Conservation (phyloP, 2,113 vertebrate species). For the Melozone crissalis region DNA sequence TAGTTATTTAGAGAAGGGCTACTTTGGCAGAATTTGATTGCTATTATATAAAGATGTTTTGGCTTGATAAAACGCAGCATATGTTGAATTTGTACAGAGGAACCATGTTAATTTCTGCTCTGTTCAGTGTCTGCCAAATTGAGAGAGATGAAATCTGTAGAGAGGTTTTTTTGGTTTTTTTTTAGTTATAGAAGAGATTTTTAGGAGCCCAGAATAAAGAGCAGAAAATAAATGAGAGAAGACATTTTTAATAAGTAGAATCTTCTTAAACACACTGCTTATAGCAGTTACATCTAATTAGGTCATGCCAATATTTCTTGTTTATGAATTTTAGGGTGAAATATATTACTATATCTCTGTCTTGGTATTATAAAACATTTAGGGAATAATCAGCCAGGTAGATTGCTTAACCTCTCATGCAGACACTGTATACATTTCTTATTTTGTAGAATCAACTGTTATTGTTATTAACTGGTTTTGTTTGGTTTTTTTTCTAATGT, state of each 20-base stretch:
- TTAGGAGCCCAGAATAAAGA: background rate
- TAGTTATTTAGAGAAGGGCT: background rate
- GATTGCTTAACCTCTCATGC: background rate
- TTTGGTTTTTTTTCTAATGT: background rate
- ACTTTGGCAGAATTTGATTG: background rate
- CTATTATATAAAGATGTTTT: conserved; percentile 17
- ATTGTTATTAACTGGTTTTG: background rate
- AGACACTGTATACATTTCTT: background rate
- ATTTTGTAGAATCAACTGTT: background rate
- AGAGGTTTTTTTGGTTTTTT: background rate
- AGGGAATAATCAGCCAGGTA: background rate
- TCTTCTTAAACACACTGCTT: background rate
- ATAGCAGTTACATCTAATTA: background rate
- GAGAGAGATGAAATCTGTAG: background rate
- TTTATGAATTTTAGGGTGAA: background rate
- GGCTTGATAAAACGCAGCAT: background rate
- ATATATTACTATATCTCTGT: background rate
- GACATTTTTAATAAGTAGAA: background rate
- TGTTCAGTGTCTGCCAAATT: conserved; percentile 20
- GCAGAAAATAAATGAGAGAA: background rate
- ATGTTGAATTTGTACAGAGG: background rate
- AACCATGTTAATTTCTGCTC: background rate
- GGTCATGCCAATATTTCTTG: background rate
- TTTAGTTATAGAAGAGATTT: background rate
- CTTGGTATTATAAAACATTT: background rate